Conservation (phyloP, 2,888 invertebrate genomes). For the Tipula helvola region DNA sequence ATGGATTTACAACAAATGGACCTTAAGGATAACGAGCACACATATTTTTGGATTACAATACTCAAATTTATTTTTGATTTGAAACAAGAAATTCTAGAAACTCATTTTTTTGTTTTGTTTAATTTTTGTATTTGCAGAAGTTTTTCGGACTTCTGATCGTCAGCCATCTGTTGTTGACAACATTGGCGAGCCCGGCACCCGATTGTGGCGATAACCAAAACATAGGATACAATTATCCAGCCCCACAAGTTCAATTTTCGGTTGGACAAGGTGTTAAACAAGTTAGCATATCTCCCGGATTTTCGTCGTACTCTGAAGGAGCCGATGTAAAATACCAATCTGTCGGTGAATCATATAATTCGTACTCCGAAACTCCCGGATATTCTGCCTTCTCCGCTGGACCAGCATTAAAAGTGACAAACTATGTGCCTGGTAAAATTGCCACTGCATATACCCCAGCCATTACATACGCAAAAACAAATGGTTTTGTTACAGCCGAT, state of each 20-base stretch:
- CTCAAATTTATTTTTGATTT: background rate
- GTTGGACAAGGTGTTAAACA: conserved; percentile 28
- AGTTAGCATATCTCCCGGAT: conserved; percentile 25
- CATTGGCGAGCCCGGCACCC: conserved; percentile 23
- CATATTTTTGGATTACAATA: background rate
- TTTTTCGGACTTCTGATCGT: conserved; percentile 26
- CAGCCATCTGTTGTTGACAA: conserved; percentile 22
- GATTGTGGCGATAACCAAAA: conserved; percentile 25
- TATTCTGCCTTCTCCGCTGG: conserved; percentile 27
- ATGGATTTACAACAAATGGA: background rate
- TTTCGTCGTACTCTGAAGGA: conserved; percentile 27
- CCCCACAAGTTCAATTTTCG: conserved; percentile 42
- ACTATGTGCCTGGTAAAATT: conserved; percentile 15
- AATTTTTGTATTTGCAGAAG: conserved; percentile 19
- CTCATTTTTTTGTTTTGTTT: background rate
- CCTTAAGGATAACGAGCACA: background rate
- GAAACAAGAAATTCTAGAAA: background rate
- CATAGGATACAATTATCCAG: conserved; percentile 42
- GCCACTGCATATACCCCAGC: conserved; percentile 23
- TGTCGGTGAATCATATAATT: conserved; percentile 24
- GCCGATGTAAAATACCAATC: conserved; percentile 34
- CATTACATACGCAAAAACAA: conserved; percentile 28
- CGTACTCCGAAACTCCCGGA: conserved; percentile 26
- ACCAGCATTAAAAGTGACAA: conserved; percentile 24
- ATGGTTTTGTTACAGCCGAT: conserved; percentile 28